Percentiles rank a stretch among this genome's conserved stretches.
These are phyloP conservation scores for Holotrichia oblita DNA, from an alignment of 1,140 invertebrate species.

Conservation along the genomic window DNA sequence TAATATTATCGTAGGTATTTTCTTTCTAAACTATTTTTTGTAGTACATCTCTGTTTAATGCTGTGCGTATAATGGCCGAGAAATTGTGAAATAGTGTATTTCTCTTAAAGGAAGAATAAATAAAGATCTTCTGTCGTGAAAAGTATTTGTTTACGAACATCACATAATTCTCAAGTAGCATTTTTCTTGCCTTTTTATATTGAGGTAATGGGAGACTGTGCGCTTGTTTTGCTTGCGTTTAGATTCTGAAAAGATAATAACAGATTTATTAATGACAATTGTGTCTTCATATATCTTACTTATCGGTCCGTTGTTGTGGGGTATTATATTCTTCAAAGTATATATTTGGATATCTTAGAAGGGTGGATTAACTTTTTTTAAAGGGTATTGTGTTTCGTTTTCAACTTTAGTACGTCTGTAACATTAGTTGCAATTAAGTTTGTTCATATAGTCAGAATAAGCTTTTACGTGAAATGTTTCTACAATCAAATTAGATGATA, in stretches of 20 bases:
- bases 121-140: not conserved
- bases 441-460: too few species aligned
- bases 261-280: conserved; percentile 14
- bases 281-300: not conserved
- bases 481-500: too few species aligned
- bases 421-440: too few species aligned
- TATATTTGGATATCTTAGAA: not conserved
- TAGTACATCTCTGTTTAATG: not conserved
- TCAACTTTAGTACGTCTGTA: too few species aligned
- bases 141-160: conserved; percentile 3
- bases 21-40: not conserved
- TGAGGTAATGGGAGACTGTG: too few species aligned
- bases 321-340: not conserved
- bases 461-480: too few species aligned
- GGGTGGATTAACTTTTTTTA: too few species aligned
- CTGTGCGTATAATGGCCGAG: not conserved
- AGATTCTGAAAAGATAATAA: not conserved
- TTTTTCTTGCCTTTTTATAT: too few species aligned
- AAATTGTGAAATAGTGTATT: conserved; percentile 13
- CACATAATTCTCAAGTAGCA: not conserved
- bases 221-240: too few species aligned
- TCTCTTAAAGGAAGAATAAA: not conserved
- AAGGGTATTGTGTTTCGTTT: too few species aligned
- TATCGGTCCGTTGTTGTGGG: not conserved
- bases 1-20: conserved; percentile 3